These are phyloP conservation scores for Lasioglossum zephyrum DNA, from an alignment of 2,888 invertebrate genomes.

Conservation along the genomic window DNA sequence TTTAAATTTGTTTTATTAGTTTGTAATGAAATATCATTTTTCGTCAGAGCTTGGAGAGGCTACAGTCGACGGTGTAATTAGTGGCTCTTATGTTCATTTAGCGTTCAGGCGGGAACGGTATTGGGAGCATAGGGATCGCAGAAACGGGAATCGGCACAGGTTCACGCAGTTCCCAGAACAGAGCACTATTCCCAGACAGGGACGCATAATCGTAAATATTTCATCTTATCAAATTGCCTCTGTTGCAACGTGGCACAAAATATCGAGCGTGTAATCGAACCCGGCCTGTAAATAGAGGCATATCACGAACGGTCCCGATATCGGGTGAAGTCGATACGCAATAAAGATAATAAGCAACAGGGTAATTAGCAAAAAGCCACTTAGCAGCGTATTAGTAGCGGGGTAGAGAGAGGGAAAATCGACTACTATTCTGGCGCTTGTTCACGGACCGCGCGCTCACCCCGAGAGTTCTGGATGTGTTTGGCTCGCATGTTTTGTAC, in stretches of 20 bases:
- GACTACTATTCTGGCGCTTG: conserved; percentile 10
- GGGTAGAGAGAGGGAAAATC: background rate
- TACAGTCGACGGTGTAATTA: background rate
- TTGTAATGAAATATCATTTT: background rate
- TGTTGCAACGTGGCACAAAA: conserved; percentile 12
- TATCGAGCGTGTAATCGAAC: conserved; percentile 34
- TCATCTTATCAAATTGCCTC: conserved; percentile 37
- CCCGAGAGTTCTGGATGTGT: conserved; percentile 7
- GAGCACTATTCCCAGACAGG: conserved; percentile 10
- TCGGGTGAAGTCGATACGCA: conserved; percentile 42
- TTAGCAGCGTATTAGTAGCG: conserved; percentile 55
- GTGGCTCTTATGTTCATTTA: background rate
- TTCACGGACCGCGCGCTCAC: conserved; percentile 8
- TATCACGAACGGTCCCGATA: conserved; percentile 33
- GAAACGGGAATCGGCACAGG: background rate
- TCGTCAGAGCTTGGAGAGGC: background rate
- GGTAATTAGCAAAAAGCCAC: conserved; percentile 57
- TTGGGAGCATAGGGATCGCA: background rate
- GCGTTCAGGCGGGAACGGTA: background rate
- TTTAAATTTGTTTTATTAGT: background rate
- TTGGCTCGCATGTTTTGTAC: conserved; percentile 28
- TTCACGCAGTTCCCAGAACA: background rate
- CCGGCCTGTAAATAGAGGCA: conserved; percentile 20
- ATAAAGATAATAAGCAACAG: conserved; percentile 58
- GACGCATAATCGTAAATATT: conserved; percentile 29